These are phyloP conservation scores for Athalia rosae DNA, from an alignment of 2,888 invertebrate genomes.

Conservation along the genomic window DNA sequence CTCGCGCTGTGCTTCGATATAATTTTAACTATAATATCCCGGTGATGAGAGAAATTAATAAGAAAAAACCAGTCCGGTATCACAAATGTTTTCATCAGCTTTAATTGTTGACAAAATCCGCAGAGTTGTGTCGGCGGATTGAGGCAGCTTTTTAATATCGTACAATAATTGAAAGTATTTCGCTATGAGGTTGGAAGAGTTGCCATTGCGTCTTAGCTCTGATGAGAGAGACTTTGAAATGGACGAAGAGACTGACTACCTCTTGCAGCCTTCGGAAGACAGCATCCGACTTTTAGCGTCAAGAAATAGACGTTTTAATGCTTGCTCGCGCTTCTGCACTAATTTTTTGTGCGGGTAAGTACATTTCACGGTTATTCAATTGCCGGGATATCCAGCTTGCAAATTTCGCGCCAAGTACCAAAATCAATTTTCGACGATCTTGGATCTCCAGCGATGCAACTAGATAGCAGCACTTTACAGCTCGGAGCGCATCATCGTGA, in stretches of 20 bases:
- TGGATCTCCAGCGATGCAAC: conserved; percentile 1
- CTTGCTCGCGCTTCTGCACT: conserved; percentile 64
- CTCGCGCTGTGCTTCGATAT: conserved; percentile 35
- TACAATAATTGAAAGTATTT: conserved; percentile 25
- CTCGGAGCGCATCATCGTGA: not conserved
- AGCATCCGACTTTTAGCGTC: conserved; percentile 63
- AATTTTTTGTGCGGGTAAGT: conserved; percentile 69
- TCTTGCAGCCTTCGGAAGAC: conserved; percentile 68
- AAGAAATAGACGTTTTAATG: conserved; percentile 63
- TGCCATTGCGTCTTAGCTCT: conserved; percentile 69
- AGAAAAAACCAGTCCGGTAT: conserved; percentile 27
- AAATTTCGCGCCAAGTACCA: conserved; percentile 33
- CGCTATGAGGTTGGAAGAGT: conserved; percentile 70
- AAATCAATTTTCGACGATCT: conserved; percentile 23
- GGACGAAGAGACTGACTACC: conserved; percentile 72
- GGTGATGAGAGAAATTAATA: not conserved
- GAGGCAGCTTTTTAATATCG: not conserved
- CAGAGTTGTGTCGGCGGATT: not conserved
- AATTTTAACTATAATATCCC: conserved; percentile 12
- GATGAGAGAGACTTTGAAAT: conserved; percentile 72
- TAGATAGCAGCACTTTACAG: conserved; percentile 28
- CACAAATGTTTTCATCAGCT: not conserved
- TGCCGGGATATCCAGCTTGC: not conserved
- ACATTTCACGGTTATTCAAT: not conserved
- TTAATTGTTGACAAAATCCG: not conserved